Percentiles rank a stretch among this genome's conserved stretches.
These are phyloP conservation scores for Epinephelus coioides DNA, from an alignment of 2,797 vertebrate genomes.

Conservation along the genomic window DNA sequence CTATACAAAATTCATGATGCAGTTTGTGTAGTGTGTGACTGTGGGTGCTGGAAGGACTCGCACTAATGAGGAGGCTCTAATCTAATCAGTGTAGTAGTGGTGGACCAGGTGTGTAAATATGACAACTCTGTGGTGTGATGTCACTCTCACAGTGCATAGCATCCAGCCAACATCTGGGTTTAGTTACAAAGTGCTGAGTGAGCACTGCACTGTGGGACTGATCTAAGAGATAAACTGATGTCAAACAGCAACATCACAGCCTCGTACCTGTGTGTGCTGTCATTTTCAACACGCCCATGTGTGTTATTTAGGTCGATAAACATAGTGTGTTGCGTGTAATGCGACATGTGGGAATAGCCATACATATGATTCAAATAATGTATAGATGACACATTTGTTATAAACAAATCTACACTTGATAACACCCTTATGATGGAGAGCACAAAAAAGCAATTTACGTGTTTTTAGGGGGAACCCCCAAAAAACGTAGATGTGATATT, in stretches of 20 bases:
- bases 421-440: neutral
- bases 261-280: neutral
- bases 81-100: constrained; percentile 15
- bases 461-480: too few relatives aligned
- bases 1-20: neutral
- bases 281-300: neutral
- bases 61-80: constrained; percentile 19
- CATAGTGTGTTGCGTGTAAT: neutral
- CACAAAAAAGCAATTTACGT: neutral
- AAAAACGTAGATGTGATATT: neutral
- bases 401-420: neutral
- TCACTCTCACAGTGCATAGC: constrained; percentile 7
- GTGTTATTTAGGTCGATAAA: neutral
- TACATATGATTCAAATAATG: constrained; percentile 1
- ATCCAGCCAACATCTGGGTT: constrained; percentile 47
- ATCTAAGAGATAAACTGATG: constrained; percentile 19
- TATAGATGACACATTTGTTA: constrained; percentile 3
- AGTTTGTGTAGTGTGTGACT: neutral
- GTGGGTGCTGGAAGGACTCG: neutral
- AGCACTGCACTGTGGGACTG: constrained; percentile 15
- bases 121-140: constrained; percentile 15
- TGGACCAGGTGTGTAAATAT: constrained; percentile 29
- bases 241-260: constrained; percentile 10
- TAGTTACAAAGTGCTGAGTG: constrained; percentile 35
- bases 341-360: neutral